Conservation (phyloP, 1,140 invertebrate species). For the Centruroides sculpturatus region DNA sequence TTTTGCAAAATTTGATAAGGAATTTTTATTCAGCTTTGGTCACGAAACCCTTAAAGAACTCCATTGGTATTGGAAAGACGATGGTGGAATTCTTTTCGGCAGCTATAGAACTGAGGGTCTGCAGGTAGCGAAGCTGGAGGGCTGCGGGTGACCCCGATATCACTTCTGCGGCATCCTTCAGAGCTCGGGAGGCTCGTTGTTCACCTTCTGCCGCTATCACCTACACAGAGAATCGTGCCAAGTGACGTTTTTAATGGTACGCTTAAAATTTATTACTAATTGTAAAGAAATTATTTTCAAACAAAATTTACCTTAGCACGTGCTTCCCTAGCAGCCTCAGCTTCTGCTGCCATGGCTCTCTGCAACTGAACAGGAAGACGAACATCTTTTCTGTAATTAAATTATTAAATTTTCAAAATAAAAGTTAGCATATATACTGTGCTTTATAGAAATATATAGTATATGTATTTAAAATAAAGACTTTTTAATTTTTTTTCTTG, state of each 20-base stretch:
- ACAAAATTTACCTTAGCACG: slow-evolving; percentile 48
- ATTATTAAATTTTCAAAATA: background rate
- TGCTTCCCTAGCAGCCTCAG: slow-evolving; percentile 69
- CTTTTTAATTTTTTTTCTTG: too few relatives aligned
- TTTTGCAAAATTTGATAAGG: background rate
- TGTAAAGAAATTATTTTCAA: background rate
- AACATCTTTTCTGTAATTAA: slow-evolving; percentile 64
- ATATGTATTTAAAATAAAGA: too few relatives aligned
- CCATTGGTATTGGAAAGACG: slow-evolving; percentile 24
- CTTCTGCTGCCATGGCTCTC: slow-evolving; percentile 73
- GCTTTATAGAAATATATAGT: too few relatives aligned
- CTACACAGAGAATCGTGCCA: slow-evolving; percentile 6
- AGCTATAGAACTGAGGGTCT: slow-evolving; percentile 28
- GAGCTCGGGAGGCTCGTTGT: slow-evolving; percentile 27
- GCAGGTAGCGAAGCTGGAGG: slow-evolving; percentile 30
- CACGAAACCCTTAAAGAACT: slow-evolving; percentile 12
- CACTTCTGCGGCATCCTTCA: slow-evolving; percentile 43
- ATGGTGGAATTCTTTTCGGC: slow-evolving; percentile 33
- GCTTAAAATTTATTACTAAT: background rate
- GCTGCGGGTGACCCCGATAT: slow-evolving; percentile 32
- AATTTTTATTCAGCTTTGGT: background rate
- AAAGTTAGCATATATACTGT: too few relatives aligned
- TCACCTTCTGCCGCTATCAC: slow-evolving; percentile 25
- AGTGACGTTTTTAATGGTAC: background rate
- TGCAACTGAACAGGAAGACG: slow-evolving; percentile 66